Conservation (phyloP, 2,888 invertebrate genomes). For the Galerucella nymphaeae region DNA sequence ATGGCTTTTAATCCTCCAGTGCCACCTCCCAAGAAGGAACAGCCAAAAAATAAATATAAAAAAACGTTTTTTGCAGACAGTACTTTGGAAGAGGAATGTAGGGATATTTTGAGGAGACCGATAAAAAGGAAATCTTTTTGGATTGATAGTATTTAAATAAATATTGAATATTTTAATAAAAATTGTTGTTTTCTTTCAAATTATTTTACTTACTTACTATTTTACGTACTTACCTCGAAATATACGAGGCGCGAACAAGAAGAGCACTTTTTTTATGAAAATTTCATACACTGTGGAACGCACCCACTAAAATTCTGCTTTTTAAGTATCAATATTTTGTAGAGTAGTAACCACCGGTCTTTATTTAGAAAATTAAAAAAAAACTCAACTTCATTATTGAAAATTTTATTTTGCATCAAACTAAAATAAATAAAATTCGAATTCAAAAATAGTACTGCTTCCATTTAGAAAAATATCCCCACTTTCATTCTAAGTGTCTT, state of each 20-base stretch:
- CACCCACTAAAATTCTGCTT: too few species aligned
- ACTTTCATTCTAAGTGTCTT: too few species aligned
- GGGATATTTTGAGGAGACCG: slow-evolving; percentile 57
- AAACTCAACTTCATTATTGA: not conserved
- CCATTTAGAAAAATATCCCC: not conserved
- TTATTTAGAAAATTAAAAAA: not conserved
- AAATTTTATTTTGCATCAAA: not conserved
- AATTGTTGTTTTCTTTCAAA: slow-evolving; percentile 11
- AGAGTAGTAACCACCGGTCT: too few species aligned
- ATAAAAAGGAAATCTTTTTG: slow-evolving; percentile 43
- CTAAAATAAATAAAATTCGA: not conserved
- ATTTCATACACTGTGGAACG: too few species aligned
- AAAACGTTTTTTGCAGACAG: slow-evolving; percentile 54
- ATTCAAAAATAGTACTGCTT: not conserved
- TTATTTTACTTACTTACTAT: too few species aligned
- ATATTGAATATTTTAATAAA: not conserved
- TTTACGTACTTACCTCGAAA: not conserved
- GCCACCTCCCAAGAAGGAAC: slow-evolving; percentile 70
- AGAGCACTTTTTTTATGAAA: not conserved
- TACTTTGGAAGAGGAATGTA: slow-evolving; percentile 66
- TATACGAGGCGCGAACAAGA: not conserved
- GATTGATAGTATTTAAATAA: slow-evolving; percentile 40
- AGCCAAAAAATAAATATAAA: slow-evolving; percentile 59
- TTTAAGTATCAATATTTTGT: too few species aligned
- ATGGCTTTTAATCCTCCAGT: slow-evolving; percentile 81